These are phyloP conservation scores for Dolichallabes microphthalmus DNA, from an alignment of 2,113 vertebrate species.

Conservation along the genomic window DNA sequence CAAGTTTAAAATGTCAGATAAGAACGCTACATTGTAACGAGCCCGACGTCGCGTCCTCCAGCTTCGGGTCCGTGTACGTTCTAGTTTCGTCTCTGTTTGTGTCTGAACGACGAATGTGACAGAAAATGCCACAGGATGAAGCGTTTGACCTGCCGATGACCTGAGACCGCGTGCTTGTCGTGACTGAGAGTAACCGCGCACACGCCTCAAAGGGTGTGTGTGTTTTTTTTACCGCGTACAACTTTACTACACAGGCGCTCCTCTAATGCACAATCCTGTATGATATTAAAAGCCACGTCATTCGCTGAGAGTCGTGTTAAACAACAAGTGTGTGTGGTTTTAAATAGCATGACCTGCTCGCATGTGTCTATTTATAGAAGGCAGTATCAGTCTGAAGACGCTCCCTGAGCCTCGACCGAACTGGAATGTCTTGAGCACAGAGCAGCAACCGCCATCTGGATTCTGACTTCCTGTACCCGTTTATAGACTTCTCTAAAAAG, in stretches of 20 bases:
- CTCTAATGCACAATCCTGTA: background rate
- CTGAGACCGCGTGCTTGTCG: background rate
- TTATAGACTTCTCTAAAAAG: conserved; percentile 61
- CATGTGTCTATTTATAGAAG: conserved; percentile 65
- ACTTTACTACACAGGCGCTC: background rate
- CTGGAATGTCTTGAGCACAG: background rate
- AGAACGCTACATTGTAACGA: no score
- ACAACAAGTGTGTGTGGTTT: conserved; percentile 60
- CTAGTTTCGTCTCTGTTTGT: background rate
- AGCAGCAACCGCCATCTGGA: background rate
- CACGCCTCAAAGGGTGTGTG: background rate
- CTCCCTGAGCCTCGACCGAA: conserved; percentile 52
- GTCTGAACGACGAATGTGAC: background rate
- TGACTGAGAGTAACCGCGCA: background rate
- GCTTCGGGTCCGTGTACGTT: background rate
- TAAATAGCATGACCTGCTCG: conserved; percentile 64
- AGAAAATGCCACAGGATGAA: background rate
- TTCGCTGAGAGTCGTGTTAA: conserved; percentile 41
- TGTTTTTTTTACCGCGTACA: background rate
- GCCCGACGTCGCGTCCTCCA: background rate
- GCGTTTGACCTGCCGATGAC: background rate
- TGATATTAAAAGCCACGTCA: background rate
- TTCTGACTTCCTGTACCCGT: background rate
- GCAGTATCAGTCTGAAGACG: conserved; percentile 59
- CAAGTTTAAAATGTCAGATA: no score